These are phyloP conservation scores for Lasioglossum pauxillum DNA, from an alignment of 2,888 invertebrate genomes.

Conservation along the genomic window DNA sequence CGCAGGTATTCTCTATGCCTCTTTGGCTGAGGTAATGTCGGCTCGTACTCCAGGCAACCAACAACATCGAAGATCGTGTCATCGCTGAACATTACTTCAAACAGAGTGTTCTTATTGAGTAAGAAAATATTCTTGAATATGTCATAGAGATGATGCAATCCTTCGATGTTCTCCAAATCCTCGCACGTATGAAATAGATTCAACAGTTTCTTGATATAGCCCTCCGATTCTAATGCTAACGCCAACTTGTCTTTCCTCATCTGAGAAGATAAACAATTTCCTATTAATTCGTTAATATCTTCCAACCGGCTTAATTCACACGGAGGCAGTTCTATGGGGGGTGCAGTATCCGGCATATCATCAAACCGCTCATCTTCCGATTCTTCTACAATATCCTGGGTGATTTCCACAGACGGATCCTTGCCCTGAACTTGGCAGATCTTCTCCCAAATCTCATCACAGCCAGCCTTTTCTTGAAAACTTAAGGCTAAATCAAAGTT, in stretches of 20 bases:
- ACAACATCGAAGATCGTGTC: constrained; percentile 99
- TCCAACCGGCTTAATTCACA: constrained; percentile 97
- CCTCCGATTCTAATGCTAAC: constrained; percentile 95
- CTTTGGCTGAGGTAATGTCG: constrained; percentile 92
- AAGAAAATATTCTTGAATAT: constrained; percentile 99
- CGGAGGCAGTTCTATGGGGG: constrained; percentile 96
- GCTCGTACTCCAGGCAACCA: constrained; percentile 99
- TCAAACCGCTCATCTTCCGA: constrained; percentile 98
- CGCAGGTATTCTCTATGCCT: constrained; percentile 98
- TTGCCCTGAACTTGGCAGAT: constrained; percentile 99
- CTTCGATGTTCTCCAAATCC: constrained; percentile 97
- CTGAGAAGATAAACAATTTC: constrained; percentile 94
- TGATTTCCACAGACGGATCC: constrained; percentile 99
- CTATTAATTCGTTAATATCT: constrained; percentile 97
- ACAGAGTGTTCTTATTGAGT: constrained; percentile 98
- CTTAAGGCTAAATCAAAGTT: constrained; percentile 99
- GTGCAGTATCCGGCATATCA: constrained; percentile 97
- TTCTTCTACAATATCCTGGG: constrained; percentile 98
- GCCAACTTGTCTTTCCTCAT: constrained; percentile 97
- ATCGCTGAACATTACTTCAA: constrained; percentile 99
- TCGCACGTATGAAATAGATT: constrained; percentile 99
- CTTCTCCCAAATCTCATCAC: constrained; percentile 99
- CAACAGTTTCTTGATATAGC: constrained; percentile 97
- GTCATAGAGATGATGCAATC: constrained; percentile 97
- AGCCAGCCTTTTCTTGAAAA: constrained; percentile 99